Percentiles rank a stretch among this genome's conserved stretches.
phyloP scores from a whole-genome alignment of 2,888 invertebrate genomes.

The Biston stratarius region DNA sequence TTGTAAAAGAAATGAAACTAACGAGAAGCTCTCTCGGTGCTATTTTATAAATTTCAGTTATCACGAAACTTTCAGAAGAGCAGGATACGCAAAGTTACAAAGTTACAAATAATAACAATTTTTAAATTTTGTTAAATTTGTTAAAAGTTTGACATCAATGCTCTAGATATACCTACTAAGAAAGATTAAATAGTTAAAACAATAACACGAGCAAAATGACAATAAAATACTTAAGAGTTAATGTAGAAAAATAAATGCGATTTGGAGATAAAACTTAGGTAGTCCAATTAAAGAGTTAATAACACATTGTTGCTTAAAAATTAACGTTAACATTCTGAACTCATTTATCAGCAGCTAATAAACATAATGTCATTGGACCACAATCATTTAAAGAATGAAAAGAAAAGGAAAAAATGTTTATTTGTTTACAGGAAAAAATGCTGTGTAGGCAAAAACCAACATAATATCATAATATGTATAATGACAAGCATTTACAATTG shows the following conservation, averaged over 20 bases:
- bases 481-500: no score
- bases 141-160: conserved; percentile 20
- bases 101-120: conserved; percentile 17
- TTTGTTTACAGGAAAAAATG: no score
- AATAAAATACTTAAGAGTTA: conserved; percentile 58
- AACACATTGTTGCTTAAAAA: conserved; percentile 62
- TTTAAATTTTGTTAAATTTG: no score
- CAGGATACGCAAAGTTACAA: conserved; percentile 17
- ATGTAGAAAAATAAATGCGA: conserved; percentile 71
- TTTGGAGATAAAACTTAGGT: conserved; percentile 53
- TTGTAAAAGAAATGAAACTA: no score
- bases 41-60: neutral
- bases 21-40: no score
- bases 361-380: conserved; percentile 62
- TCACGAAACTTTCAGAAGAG: conserved; percentile 4
- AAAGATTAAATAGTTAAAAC: conserved; percentile 31
- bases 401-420: conserved; percentile 61
- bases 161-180: conserved; percentile 30
- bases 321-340: conserved; percentile 64
- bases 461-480: no score
- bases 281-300: conserved; percentile 52
- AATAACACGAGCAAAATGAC: conserved; percentile 31
- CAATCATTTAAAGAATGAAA: conserved; percentile 53
- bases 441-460: no score
- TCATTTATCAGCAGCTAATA: conserved; percentile 57